Base-by-base conservation (phyloP, 2,113 vertebrate genomes). In the Seriola quinqueradiata region DNA sequence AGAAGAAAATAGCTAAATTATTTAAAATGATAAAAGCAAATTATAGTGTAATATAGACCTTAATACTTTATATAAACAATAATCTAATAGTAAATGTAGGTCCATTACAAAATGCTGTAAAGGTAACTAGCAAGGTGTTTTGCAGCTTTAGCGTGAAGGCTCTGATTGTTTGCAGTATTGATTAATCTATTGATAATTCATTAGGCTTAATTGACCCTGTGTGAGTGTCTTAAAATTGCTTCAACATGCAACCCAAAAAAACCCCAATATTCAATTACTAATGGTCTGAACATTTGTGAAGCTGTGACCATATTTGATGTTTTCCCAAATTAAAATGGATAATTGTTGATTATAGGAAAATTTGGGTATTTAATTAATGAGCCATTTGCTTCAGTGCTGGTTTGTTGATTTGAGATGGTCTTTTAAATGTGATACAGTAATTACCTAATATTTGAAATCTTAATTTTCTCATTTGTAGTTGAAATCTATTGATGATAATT, bases 131-230 rank as follows among this genome's bases (percentile, higher is more conserved):
- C 21, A 21, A 64, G 36, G 25, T 8, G 5, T 10, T 42, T 61
- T 52, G n/a, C 61, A 44, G 54, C 7, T 6, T 65, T n/a, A 40
- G n/a, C 32, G n/a, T 58, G 14, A 58, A 67, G n/a, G 32, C 3
- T 58, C 12, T 32, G 16, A 59, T 36, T 67, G 28, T 80, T 59
- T 59, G 9, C 42, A 28, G 17, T 54, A 55, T 71, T 70, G 25
- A 75, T 61, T 23, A 60, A 11, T 4, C 11, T n/a, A 64, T 64
- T 76, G 40, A 58, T 60, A 25, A 74, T 50, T 58, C n/a, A 59
- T 71, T 34, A 77, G 28, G 32, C n/a, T 42, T 42, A 32, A 57
- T 59, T 58, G 28, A 70, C 38, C 17, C 64, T 2, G 54, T 52
- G 2, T 46, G 28, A 71, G 28, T 6, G 34, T 57, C 65, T 50